Percentiles rank a stretch among this genome's conserved stretches.
phyloP scores from a whole-genome alignment of 1,140 invertebrate genomes.

The Drosophila subpulchrella region DNA sequence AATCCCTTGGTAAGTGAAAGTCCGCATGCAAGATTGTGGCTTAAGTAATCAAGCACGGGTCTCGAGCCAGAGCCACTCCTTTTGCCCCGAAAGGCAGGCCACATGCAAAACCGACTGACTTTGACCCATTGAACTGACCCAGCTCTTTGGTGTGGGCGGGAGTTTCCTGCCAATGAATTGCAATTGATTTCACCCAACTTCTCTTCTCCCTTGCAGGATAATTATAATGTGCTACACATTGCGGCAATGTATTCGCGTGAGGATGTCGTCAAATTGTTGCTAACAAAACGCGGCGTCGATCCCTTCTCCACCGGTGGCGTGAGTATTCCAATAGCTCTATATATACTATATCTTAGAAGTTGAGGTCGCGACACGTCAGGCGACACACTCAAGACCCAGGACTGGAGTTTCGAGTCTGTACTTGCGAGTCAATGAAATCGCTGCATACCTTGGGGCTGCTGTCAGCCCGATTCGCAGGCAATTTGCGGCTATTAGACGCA shows the following conservation, averaged over 20 bases:
- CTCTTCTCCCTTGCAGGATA: constrained; percentile 89
- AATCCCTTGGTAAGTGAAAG: constrained; percentile 67
- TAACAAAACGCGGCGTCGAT: constrained; percentile 95
- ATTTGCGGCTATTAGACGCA: constrained; percentile 53
- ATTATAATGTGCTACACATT: constrained; percentile 96
- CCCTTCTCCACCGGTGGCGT: constrained; percentile 96
- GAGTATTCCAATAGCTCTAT: constrained; percentile 85
- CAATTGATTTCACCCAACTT: constrained; percentile 66
- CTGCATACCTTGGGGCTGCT: constrained; percentile 22
- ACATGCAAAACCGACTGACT: constrained; percentile 72
- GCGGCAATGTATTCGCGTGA: constrained; percentile 97
- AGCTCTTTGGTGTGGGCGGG: constrained; percentile 21
- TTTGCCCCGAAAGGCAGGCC: constrained; percentile 7
- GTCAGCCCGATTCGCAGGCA: constrained; percentile 17
- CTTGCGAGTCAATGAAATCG: constrained; percentile 12
- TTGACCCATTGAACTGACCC: constrained; percentile 72
- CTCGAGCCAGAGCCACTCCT: constrained; percentile 5
- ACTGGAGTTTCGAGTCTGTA: neutral
- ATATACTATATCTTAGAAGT: constrained; percentile 24
- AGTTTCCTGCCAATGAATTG: constrained; percentile 61
- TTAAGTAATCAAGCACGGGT: constrained; percentile 65
- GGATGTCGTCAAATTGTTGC: constrained; percentile 95
- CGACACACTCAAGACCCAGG: constrained; percentile 5
- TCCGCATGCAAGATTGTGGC: constrained; percentile 73
- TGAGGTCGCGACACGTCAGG: constrained; percentile 25